Evolutionary conservation across 2,888 invertebrate species (phyloP).

Genomic region (Orchesellides sinensis): DNA sequence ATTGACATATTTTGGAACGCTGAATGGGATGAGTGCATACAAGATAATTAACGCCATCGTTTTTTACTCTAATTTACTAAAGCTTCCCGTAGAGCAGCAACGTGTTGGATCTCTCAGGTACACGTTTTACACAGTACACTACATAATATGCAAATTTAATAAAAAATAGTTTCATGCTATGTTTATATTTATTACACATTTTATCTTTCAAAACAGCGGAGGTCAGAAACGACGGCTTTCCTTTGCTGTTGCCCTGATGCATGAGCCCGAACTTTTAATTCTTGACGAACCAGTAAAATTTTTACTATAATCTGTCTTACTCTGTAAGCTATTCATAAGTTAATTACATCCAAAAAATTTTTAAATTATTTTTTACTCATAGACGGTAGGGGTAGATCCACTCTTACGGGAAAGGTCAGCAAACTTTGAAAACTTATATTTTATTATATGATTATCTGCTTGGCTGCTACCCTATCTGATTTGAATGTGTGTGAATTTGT

Average conservation of each 20-base stretch:
- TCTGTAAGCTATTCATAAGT: too few species aligned
- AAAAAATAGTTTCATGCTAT: too few species aligned
- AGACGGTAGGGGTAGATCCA: slow-evolving; percentile 94
- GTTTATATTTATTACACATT: neutral
- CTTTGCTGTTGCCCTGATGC: slow-evolving; percentile 90
- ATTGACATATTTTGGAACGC: slow-evolving; percentile 97
- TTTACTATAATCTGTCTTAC: neutral
- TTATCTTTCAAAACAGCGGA: slow-evolving; percentile 81
- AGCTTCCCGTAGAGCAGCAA: slow-evolving; percentile 90
- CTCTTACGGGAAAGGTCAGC: slow-evolving; percentile 76
- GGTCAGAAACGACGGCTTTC: slow-evolving; percentile 93
- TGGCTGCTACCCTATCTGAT: neutral
- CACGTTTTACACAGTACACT: slow-evolving; percentile 59
- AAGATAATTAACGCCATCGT: slow-evolving; percentile 89
- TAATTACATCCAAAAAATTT: too few species aligned
- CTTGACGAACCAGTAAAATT: slow-evolving; percentile 87
- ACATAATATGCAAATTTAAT: too few species aligned
- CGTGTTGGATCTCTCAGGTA: slow-evolving; percentile 86
- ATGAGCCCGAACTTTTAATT: slow-evolving; percentile 84
- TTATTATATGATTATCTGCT: neutral
- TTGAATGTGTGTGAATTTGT: neutral
- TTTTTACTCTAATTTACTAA: slow-evolving; percentile 92
- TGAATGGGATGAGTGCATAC: slow-evolving; percentile 91
- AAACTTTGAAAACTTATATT: neutral
- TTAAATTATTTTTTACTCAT: neutral